Evolutionary conservation across 2,888 invertebrate species (phyloP).

Genomic region (Cantharis rufa): DNA sequence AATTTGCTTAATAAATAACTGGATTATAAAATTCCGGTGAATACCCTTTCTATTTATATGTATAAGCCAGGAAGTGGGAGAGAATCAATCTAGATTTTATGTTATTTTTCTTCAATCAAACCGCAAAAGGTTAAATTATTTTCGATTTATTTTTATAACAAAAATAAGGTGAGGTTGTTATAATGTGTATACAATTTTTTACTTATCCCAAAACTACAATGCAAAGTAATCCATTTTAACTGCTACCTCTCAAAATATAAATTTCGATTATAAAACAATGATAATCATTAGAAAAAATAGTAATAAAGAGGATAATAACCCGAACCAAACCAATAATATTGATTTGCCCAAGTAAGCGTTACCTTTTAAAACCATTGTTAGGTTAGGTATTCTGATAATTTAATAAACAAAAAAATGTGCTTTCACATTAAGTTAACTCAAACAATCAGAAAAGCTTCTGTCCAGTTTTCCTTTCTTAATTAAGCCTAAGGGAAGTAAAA

Average conservation of each 20-base stretch:
- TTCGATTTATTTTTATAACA: neutral
- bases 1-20: neutral
- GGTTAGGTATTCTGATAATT: neutral
- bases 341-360: neutral
- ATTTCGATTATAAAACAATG: neutral
- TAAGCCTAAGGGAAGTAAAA: neutral
- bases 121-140: neutral
- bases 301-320: neutral
- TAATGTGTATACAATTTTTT: neutral
- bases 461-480: neutral
- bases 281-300: neutral
- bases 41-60: neutral
- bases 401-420: neutral
- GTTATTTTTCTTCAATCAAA: neutral
- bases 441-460: neutral
- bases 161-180: neutral
- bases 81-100: conserved; percentile 2
- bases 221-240: neutral
- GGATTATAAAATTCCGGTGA: neutral
- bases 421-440: neutral
- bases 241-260: neutral
- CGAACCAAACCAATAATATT: neutral
- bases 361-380: too few relatives aligned
- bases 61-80: conserved; percentile 4
- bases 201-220: neutral